These are phyloP conservation scores for Colinus virginianus DNA, from an alignment of 2,113 vertebrate genomes.

Conservation along the genomic window DNA sequence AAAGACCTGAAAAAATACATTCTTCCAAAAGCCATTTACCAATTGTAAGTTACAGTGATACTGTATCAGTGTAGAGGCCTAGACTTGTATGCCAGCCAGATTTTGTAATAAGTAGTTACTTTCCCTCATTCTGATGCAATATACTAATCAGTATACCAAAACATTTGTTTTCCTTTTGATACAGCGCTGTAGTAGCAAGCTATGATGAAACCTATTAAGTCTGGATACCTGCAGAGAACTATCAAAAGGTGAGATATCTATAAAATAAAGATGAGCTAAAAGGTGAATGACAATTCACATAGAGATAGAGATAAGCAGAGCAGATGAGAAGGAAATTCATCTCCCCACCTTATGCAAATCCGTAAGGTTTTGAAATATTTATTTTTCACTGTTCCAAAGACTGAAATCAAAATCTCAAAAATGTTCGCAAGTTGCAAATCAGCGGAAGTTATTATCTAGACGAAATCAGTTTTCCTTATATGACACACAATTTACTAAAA, in stretches of 20 bases:
- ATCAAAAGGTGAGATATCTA: background rate
- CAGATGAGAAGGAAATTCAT: constrained; percentile 2
- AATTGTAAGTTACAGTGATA: background rate
- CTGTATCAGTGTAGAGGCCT: background rate
- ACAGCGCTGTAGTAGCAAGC: background rate
- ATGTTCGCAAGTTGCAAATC: background rate
- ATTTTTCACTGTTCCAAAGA: background rate
- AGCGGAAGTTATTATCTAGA: background rate
- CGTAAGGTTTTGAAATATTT: background rate
- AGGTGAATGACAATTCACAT: background rate
- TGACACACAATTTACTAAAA: background rate
- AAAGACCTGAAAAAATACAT: background rate
- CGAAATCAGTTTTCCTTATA: background rate
- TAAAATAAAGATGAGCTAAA: background rate
- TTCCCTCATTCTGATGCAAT: constrained; percentile 13
- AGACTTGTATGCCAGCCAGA: background rate
- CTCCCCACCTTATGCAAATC: constrained; percentile 11
- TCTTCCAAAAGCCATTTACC: background rate
- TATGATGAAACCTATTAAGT: background rate
- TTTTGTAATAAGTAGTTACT: constrained; percentile 11
- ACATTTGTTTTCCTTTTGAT: constrained; percentile 10
- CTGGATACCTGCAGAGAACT: background rate
- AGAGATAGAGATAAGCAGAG: constrained; percentile 29
- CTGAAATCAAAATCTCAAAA: background rate
- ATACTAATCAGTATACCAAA: background rate